phyloP scores from a whole-genome alignment of 1,140 invertebrate species.

The Drosophila murphyi region DNA sequence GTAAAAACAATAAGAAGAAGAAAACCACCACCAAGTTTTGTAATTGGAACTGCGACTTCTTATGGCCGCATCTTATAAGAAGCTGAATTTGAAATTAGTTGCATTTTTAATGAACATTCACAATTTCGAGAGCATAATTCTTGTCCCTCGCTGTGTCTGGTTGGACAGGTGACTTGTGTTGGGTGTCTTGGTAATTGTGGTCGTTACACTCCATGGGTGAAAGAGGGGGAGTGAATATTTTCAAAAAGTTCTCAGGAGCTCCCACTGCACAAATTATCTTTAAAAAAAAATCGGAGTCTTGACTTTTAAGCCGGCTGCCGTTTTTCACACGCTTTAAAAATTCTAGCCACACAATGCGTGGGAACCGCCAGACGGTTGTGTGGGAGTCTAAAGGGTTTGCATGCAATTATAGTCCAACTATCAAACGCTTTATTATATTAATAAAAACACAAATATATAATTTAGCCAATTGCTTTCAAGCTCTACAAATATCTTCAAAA shows the following conservation, averaged over 20 bases:
- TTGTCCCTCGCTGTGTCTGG: constrained; percentile 20
- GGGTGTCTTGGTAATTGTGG: constrained; percentile 47
- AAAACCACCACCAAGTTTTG: constrained; percentile 70
- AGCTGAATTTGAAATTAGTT: constrained; percentile 80
- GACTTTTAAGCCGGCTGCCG: constrained; percentile 60
- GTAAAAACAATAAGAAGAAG: constrained; percentile 26
- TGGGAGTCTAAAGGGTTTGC: constrained; percentile 67
- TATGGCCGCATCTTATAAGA: constrained; percentile 75
- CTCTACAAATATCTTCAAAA: background rate
- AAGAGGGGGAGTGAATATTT: constrained; percentile 30
- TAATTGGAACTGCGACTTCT: constrained; percentile 76
- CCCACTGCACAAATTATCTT: constrained; percentile 76
- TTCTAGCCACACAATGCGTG: constrained; percentile 75
- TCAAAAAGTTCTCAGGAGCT: constrained; percentile 77
- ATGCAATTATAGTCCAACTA: constrained; percentile 38
- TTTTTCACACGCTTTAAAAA: constrained; percentile 81
- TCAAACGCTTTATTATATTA: constrained; percentile 6
- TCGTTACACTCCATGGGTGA: constrained; percentile 31
- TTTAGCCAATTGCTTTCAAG: constrained; percentile 15
- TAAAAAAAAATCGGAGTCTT: constrained; percentile 70
- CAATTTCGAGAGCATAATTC: constrained; percentile 55
- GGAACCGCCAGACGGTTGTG: constrained; percentile 65
- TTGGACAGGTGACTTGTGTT: constrained; percentile 51
- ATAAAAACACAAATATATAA: constrained; percentile 38
- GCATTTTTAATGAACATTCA: constrained; percentile 79